Base-by-base conservation (phyloP, 2,888 invertebrate species). In the Limnephilus lunatus region DNA sequence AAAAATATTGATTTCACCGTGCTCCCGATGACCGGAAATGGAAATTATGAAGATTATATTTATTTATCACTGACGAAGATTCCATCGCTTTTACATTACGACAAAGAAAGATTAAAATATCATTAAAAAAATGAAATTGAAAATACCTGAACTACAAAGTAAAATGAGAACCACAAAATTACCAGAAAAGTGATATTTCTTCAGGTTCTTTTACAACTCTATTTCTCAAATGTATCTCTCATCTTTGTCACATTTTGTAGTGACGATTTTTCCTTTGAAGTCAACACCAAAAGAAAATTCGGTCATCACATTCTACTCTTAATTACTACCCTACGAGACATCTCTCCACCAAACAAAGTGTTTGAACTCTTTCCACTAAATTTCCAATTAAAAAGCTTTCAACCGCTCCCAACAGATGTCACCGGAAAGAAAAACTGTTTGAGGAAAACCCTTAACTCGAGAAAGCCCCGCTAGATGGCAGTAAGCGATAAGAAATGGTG, bases 381-480 rank as follows among this genome's bases (percentile, higher is more conserved):
- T 68, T 87, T 25, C 3, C 5, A 48, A 30, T 15, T 30, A 68
- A 53, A 53, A 53, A 32, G 68, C 31, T 87, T 87, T 87, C 53
- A 32, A 5, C 53, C 0, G 19, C 87, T 32, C 32, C 14, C 87
- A 25, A 35, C 35, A 87, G 87, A 87, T 87, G 87, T 31, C 87
- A 53, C 30, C 14, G 19, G 12, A 68, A 68, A 86, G 25, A 32
- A 7, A 14, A 35, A 30, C 31, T 25, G 53, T 53, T 68, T 85
- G 32, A 39, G 44, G 32, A 87, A 87, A 87, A 87, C 15, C 31
- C 53, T 87, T 87, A 87, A 31, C 32, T 87, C 32, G 31, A 25
- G 68, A 87, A 87, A 31, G 4, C 53, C 12, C 53, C 86, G 87
- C 53, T 87, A 87, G 87, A 87, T 87, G 87, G 87, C 87, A 87